A percentile compares a stretch with the other conserved stretches of the same genome.
Evolutionary conservation across 1,140 invertebrate genomes (phyloP).

Genomic region (Phymorhynchus buccinoides): DNA sequence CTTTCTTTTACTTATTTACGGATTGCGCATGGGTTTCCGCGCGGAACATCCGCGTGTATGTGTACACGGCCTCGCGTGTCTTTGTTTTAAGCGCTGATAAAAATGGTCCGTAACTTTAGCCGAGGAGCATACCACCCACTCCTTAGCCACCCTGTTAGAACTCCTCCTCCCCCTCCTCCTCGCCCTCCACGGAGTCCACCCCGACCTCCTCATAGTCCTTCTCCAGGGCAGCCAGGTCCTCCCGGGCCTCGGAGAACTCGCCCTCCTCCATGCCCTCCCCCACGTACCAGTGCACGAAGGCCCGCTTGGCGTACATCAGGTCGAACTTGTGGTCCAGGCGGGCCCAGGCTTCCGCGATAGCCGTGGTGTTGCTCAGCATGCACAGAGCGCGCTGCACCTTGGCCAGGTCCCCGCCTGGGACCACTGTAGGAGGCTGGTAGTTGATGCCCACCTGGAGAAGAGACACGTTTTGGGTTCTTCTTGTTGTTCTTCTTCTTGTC

Average conservation of each 20-base stretch:
- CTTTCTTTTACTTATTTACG: too few species aligned
- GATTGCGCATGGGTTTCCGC: too few species aligned
- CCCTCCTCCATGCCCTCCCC: constrained; percentile 76
- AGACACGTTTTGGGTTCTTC: constrained; percentile 88
- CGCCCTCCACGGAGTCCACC: constrained; percentile 52
- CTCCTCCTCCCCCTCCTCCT: constrained; percentile 47
- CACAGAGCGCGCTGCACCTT: constrained; percentile 77
- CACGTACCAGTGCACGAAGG: constrained; percentile 70
- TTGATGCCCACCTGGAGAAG: constrained; percentile 65
- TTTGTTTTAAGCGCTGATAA: too few species aligned
- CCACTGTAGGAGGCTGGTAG: constrained; percentile 74
- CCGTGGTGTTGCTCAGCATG: constrained; percentile 28
- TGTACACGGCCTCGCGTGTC: too few species aligned
- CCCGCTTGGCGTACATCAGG: constrained; percentile 58
- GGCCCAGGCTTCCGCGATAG: constrained; percentile 63
- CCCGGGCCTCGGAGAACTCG: constrained; percentile 86
- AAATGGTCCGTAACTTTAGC: too few species aligned
- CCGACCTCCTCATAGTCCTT: constrained; percentile 59
- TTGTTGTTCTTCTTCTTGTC: too few species aligned
- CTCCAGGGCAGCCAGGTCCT: constrained; percentile 83
- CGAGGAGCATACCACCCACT: too few species aligned
- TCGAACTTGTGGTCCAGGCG: constrained; percentile 66
- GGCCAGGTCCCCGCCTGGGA: constrained; percentile 80
- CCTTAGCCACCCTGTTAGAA: constrained; percentile 66
- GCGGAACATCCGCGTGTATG: too few species aligned